Base-by-base conservation (phyloP, 2,888 invertebrate species). In the Entomobrya multifasciata region DNA sequence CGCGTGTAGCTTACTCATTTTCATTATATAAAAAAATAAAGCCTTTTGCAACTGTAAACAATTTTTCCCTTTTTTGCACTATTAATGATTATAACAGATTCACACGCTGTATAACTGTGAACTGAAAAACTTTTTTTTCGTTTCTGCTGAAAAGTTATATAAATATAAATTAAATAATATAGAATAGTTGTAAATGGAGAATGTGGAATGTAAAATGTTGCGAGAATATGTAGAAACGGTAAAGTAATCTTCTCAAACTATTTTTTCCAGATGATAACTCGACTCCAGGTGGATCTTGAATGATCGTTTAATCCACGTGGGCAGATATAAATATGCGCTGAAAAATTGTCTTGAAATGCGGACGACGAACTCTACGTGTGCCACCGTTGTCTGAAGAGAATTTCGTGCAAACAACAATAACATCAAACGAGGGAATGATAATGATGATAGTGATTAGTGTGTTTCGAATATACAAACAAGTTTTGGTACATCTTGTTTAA, bases 1-100 rank as follows among this genome's bases (percentile, higher is more conserved):
- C 15, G 60, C 62, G 6, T 27, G 36, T 22, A 78, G 62, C 17
- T 78, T 78, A 17, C 78, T 78, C 78, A 78, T 78, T n/a, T 78
- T 62, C 2, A 13, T 36, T 36, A 6, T 36, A 6, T 6, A 36
- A 36, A 36, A 36, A 8, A 6, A 6, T 36, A 4, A 36, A 36
- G 49, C 13, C 13, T 49, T 11, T 57, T 25, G 20, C 4, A 67
- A 41, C 25, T 67, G 36, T 8, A 36, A 36, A 36, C 36, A 36
- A 36, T 6, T 36, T 36, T 17, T 52, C n/a, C n/a, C n/a, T n/a
- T n/a, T n/a, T n/a, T n/a, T n/a, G n/a, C n/a, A n/a, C n/a, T n/a
- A n/a, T n/a, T n/a, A n/a, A n/a, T n/a, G n/a, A n/a, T n/a, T n/a
- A n/a, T n/a, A n/a, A n/a, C n/a, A n/a, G n/a, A n/a, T n/a, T n/a